Conservation (phyloP, 2,888 invertebrate genomes). For the Philereme vetulata region DNA sequence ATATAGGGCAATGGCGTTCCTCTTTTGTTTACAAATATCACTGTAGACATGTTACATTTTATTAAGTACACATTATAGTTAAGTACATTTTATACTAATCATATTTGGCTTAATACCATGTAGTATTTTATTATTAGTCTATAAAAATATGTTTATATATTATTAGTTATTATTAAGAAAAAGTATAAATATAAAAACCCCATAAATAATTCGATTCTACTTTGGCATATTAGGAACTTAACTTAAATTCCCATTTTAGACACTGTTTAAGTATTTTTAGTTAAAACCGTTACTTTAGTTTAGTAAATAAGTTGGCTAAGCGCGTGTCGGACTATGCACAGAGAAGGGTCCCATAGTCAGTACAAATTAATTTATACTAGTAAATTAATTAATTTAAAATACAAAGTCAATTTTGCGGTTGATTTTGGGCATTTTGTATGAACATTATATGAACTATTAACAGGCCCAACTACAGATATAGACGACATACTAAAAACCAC, state of each 20-base stretch:
- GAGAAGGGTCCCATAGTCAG: too few species aligned
- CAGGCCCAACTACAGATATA: too few species aligned
- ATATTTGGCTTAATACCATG: constrained; percentile 33
- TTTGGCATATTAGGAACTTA: constrained; percentile 57
- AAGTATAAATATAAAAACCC: constrained; percentile 7
- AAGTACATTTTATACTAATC: constrained; percentile 13
- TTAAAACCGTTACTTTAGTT: not conserved
- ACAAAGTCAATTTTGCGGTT: too few species aligned
- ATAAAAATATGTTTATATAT: constrained; percentile 15
- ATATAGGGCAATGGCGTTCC: too few species aligned
- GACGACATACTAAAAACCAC: too few species aligned
- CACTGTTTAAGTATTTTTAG: not conserved
- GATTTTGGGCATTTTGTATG: too few species aligned
- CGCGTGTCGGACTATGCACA: too few species aligned
- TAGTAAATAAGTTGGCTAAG: too few species aligned
- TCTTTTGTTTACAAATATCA: too few species aligned
- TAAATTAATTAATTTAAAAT: too few species aligned
- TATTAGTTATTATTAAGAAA: constrained; percentile 6
- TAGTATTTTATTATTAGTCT: constrained; percentile 8
- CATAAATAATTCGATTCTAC: constrained; percentile 35
- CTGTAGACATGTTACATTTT: not conserved
- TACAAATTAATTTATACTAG: too few species aligned
- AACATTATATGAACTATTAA: too few species aligned
- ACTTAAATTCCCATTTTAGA: not conserved
- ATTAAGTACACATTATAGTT: constrained; percentile 12